phyloP scores from a whole-genome alignment of 2,797 vertebrate species.

The Enteromius fasciolatus region DNA sequence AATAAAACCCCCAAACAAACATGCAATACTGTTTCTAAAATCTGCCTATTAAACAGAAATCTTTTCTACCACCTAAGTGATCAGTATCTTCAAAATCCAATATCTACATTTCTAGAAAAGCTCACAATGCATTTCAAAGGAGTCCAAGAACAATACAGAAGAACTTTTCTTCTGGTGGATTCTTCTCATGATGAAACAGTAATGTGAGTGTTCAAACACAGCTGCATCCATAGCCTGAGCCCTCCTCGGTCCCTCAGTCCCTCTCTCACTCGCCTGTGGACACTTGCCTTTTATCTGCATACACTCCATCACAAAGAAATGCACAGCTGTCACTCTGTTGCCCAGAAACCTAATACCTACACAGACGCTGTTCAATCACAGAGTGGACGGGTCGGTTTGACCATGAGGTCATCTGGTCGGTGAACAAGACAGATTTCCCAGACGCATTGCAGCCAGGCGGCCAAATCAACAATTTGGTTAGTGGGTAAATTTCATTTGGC shows the following conservation, averaged over 20 bases:
- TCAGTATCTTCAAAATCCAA: not conserved
- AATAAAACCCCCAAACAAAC: no score
- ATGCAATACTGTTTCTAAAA: not conserved
- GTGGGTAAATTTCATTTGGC: conserved; percentile 27
- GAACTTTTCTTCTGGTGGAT: conserved; percentile 21
- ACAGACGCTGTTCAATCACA: conserved; percentile 66
- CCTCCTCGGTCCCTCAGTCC: conserved; percentile 35
- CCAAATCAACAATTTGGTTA: conserved; percentile 23
- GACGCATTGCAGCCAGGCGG: conserved; percentile 43
- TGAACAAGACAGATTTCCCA: conserved; percentile 62
- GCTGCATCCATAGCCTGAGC: conserved; percentile 72
- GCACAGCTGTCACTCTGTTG: conserved; percentile 80
- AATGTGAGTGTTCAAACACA: conserved; percentile 77
- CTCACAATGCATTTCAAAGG: conserved; percentile 15
- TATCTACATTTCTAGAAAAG: conserved; percentile 10
- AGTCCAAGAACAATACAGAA: not conserved
- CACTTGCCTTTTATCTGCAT: conserved; percentile 58
- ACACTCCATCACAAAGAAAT: conserved; percentile 71
- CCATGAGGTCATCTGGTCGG: conserved; percentile 39
- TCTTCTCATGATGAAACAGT: conserved; percentile 67
- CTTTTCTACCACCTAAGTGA: not conserved
- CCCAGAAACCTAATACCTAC: conserved; percentile 79
- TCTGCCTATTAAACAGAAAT: not conserved
- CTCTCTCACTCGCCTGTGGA: conserved; percentile 46
- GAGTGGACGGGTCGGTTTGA: conserved; percentile 36